A percentile compares a stretch with the other conserved stretches of the same genome.
phyloP scores from a whole-genome alignment of 2,888 invertebrate genomes.

The Eurois occulta region DNA sequence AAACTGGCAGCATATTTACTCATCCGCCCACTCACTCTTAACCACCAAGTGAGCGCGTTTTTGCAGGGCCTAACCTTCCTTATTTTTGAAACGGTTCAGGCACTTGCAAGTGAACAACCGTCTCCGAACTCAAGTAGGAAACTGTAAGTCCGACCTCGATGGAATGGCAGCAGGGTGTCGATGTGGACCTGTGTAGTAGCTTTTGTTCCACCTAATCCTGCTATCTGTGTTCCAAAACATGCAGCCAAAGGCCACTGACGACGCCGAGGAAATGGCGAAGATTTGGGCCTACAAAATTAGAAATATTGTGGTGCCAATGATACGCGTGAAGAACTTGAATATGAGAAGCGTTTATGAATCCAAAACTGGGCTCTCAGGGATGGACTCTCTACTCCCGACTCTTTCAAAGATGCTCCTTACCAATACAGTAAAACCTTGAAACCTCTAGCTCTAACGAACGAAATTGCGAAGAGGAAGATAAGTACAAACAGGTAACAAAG shows the following conservation, averaged over 20 bases:
- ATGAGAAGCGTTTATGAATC: background rate
- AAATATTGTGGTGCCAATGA: background rate
- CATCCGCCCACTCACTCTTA: background rate
- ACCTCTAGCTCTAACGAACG: background rate
- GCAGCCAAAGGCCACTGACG: background rate
- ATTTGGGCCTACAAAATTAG: background rate
- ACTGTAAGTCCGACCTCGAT: background rate
- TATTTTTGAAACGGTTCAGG: background rate
- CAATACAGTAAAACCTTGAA: background rate
- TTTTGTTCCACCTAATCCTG: background rate
- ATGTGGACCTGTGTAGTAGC: background rate
- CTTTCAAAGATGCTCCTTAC: background rate
- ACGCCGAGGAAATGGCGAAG: background rate
- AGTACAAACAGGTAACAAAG: background rate
- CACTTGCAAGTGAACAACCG: background rate
- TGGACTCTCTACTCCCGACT: background rate
- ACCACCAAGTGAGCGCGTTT: background rate
- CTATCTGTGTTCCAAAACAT: background rate
- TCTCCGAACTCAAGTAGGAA: background rate
- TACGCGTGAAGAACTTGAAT: background rate
- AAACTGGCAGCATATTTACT: background rate
- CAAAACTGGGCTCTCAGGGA: background rate
- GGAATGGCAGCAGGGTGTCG: background rate
- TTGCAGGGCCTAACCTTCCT: background rate
- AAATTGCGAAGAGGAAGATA: background rate